Conservation (phyloP, 2,888 invertebrate genomes). For the Trisateles emortualis region DNA sequence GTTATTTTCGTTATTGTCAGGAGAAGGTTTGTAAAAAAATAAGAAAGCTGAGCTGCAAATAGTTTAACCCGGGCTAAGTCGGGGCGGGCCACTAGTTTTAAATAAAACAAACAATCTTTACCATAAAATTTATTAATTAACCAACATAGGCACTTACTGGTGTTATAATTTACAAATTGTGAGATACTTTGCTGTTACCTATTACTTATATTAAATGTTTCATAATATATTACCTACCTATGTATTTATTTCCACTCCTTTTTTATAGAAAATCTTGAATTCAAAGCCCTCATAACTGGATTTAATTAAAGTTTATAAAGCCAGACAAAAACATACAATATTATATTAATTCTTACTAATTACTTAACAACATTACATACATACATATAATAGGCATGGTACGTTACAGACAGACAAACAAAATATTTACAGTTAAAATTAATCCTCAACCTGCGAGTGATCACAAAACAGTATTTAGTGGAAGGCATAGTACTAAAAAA, state of each 20-base stretch:
- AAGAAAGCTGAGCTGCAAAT: too few relatives aligned
- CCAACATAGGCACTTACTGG: constrained; percentile 27
- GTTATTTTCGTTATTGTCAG: too few relatives aligned
- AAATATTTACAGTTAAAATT: constrained; percentile 46
- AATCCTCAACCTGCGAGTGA: constrained; percentile 37
- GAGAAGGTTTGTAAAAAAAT: too few relatives aligned
- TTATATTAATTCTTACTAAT: constrained; percentile 27
- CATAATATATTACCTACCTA: not conserved
- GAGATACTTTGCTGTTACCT: constrained; percentile 16
- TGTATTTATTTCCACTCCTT: not conserved
- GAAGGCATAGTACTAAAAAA: not conserved
- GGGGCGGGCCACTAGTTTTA: too few relatives aligned
- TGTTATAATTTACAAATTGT: constrained; percentile 16
- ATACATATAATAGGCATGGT: constrained; percentile 16
- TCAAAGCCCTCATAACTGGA: not conserved
- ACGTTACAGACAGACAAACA: constrained; percentile 24
- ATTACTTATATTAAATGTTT: constrained; percentile 21
- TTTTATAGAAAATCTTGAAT: not conserved
- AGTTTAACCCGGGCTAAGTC: too few relatives aligned
- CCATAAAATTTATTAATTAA: constrained; percentile 36
- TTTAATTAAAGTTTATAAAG: constrained; percentile 13
- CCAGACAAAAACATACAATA: constrained; percentile 11
- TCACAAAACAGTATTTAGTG: constrained; percentile 13
- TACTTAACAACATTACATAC: constrained; percentile 27
- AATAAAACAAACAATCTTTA: constrained; percentile 18